phyloP scores from a whole-genome alignment of 1,140 invertebrate genomes.

The Anagrus nilaparvatae region DNA sequence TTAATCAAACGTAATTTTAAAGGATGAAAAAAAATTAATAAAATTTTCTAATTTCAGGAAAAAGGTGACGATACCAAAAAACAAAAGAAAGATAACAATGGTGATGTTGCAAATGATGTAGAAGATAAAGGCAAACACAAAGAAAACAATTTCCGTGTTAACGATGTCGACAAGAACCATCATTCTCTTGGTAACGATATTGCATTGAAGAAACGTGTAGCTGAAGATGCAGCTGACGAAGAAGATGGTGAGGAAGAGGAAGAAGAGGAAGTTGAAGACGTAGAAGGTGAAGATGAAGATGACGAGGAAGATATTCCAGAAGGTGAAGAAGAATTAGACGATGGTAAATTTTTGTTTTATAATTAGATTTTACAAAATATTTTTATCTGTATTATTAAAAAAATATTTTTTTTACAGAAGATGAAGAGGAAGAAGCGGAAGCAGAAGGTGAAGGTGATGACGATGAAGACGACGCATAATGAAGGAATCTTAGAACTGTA shows the following conservation, averaged over 20 bases:
- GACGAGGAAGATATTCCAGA: conserved; percentile 57
- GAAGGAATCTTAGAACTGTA: conserved; percentile 31
- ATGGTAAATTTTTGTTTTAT: conserved; percentile 44
- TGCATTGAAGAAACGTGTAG: too few relatives aligned
- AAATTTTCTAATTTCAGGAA: conserved; percentile 46
- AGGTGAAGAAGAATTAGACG: conserved; percentile 58
- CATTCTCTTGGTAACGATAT: too few relatives aligned
- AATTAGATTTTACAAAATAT: neutral
- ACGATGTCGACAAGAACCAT: conserved; percentile 27
- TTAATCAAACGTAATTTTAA: too few relatives aligned
- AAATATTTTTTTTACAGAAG: conserved; percentile 43
- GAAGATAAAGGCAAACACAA: conserved; percentile 41
- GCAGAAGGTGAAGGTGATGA: conserved; percentile 49
- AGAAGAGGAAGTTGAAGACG: conserved; percentile 44
- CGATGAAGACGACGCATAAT: conserved; percentile 46
- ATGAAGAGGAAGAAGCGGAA: conserved; percentile 45
- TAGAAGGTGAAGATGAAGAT: conserved; percentile 52
- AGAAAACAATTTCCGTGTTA: conserved; percentile 35
- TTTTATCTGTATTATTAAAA: neutral
- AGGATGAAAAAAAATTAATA: too few relatives aligned
- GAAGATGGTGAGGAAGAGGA: conserved; percentile 56
- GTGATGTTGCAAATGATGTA: conserved; percentile 48
- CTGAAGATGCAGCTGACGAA: conserved; percentile 56
- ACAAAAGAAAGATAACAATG: conserved; percentile 67
- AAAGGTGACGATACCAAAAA: conserved; percentile 66